Evolutionary conservation across 2,797 vertebrate species (phyloP).

Genomic region (Halcyon smyrnensis): DNA sequence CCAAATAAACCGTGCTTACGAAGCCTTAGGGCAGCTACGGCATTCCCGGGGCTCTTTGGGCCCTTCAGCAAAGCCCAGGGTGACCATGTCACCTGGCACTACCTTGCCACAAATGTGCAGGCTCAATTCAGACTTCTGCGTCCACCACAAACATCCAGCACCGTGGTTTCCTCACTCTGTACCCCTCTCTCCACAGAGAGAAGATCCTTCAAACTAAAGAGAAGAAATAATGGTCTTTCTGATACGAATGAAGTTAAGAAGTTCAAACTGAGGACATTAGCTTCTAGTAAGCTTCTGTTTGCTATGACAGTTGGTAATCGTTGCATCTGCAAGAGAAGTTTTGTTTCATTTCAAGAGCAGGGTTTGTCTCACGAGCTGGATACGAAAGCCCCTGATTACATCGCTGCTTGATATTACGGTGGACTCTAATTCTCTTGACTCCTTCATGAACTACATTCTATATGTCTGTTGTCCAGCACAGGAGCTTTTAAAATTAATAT

Average conservation of each 20-base stretch:
- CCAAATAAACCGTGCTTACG: background rate
- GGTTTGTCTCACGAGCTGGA: background rate
- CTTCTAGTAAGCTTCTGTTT: background rate
- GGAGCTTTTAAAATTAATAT: constrained; percentile 10
- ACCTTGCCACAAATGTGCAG: background rate
- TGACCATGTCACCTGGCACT: background rate
- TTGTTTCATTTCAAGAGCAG: background rate
- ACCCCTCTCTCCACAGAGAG: background rate
- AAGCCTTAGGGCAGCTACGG: background rate
- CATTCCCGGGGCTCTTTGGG: background rate
- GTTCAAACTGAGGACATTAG: background rate
- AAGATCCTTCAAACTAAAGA: background rate
- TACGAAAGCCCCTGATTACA: background rate
- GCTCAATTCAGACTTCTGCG: background rate
- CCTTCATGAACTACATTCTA: constrained; percentile 10
- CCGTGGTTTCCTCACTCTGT: background rate
- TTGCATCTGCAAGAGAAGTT: background rate
- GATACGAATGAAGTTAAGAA: background rate
- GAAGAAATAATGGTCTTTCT: background rate
- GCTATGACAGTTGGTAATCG: background rate
- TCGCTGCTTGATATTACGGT: background rate
- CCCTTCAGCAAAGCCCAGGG: background rate
- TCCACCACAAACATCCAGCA: background rate
- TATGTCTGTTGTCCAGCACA: constrained; percentile 25
- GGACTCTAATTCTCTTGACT: constrained; percentile 1